Conservation (phyloP, 2,797 vertebrate species). For the Pseudomugil gertrudae region DNA sequence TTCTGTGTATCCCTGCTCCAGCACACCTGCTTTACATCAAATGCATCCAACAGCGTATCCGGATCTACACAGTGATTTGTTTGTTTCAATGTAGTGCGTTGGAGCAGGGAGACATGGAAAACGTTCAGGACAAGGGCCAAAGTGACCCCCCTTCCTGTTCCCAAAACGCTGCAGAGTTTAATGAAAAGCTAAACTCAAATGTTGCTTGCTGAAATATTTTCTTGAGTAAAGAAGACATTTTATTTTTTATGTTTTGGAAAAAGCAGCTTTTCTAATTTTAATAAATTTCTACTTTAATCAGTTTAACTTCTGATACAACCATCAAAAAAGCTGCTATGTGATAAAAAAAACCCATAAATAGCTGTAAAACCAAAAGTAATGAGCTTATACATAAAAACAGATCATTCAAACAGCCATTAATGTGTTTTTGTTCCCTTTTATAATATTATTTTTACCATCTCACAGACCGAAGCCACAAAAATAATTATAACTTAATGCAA, state of each 20-base stretch:
- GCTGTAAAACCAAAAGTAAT: constrained; percentile 41
- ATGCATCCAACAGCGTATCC: too few relatives aligned
- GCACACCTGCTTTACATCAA: too few relatives aligned
- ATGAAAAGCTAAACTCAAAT: not conserved
- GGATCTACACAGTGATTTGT: too few relatives aligned
- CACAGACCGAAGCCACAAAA: constrained; percentile 65
- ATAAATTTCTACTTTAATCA: not conserved
- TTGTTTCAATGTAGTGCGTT: too few relatives aligned
- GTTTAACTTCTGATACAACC: constrained; percentile 3
- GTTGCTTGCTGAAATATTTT: not conserved
- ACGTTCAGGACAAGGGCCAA: too few relatives aligned
- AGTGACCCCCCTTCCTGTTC: too few relatives aligned
- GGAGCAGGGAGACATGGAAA: too few relatives aligned
- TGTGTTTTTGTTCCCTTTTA: constrained; percentile 28
- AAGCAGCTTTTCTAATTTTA: not conserved
- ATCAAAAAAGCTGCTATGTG: constrained; percentile 25
- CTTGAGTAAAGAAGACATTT: not conserved
- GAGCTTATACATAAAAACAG: constrained; percentile 42
- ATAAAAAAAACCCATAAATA: constrained; percentile 21
- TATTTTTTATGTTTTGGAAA: not conserved
- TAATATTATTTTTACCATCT: constrained; percentile 62
- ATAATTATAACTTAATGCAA: constrained; percentile 43
- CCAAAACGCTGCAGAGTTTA: not conserved
- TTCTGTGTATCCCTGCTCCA: too few relatives aligned
- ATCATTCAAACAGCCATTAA: constrained; percentile 28